These are phyloP conservation scores for Macrophya annulata DNA, from an alignment of 2,888 invertebrate genomes.

Conservation along the genomic window DNA sequence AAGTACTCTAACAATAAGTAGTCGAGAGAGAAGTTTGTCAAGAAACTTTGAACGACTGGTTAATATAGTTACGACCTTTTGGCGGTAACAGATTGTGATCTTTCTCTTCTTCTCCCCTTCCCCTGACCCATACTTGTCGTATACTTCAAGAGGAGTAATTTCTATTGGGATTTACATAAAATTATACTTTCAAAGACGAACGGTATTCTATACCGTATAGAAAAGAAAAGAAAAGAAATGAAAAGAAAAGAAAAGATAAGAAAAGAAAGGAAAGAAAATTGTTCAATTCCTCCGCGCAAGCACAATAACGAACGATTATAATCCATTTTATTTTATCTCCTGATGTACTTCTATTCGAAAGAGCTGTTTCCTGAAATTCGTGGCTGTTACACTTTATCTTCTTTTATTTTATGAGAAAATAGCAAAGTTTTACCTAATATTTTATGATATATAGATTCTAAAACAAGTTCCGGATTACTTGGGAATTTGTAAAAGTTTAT, in stretches of 20 bases:
- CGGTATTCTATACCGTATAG: background rate
- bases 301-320: background rate
- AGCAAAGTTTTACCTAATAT: background rate
- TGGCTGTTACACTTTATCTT: background rate
- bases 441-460: background rate
- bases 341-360: background rate
- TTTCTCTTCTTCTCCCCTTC: background rate
- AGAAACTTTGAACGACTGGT: slow-evolving; percentile 35
- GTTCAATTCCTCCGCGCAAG: background rate
- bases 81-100: slow-evolving; percentile 32
- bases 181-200: slow-evolving; percentile 5
- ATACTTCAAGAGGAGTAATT: background rate
- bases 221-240: background rate
- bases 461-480: no score
- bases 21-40: slow-evolving; percentile 31
- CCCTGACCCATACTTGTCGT: background rate
- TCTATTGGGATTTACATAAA: background rate
- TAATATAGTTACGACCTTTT: slow-evolving; percentile 26
- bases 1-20: slow-evolving; percentile 19
- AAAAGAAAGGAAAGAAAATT: background rate
- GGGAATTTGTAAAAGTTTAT: no score
- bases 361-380: background rate
- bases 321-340: background rate
- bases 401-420: background rate
- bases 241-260: background rate